These are phyloP conservation scores for Tubiluchus corallicola DNA, from an alignment of 2,888 invertebrate species.

Conservation along the genomic window DNA sequence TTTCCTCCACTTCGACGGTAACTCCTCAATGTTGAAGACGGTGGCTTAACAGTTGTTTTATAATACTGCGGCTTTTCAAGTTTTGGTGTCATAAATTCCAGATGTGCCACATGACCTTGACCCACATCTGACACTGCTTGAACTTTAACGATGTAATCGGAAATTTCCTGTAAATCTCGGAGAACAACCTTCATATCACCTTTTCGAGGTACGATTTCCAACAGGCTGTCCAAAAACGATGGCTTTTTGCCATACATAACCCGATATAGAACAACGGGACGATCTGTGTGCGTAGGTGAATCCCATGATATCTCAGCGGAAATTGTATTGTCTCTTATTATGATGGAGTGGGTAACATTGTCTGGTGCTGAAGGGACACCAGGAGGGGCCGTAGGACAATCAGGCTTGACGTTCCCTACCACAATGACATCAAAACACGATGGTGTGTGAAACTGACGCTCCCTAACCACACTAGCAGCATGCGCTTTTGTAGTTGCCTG, in stretches of 20 bases:
- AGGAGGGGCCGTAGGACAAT: neutral
- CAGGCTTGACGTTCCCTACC: neutral
- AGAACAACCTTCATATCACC: no score
- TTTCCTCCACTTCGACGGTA: no score
- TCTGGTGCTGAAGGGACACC: neutral
- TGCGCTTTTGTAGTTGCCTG: neutral
- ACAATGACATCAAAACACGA: conserved; percentile 1
- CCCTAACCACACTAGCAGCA: neutral
- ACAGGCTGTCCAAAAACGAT: neutral
- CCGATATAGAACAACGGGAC: neutral
- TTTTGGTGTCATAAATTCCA: conserved; percentile 8
- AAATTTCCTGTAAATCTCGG: neutral
- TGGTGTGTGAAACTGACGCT: conserved; percentile 7
- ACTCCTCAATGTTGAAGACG: no score
- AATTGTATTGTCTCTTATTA: neutral
- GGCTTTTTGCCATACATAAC: conserved; percentile 1
- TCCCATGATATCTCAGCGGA: neutral
- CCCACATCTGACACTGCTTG: conserved; percentile 9
- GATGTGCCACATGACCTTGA: conserved; percentile 2
- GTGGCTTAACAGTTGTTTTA: no score
- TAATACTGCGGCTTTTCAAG: no score
- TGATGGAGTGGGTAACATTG: neutral
- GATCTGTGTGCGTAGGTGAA: neutral
- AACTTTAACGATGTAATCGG: conserved; percentile 8
- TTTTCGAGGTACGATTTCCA: neutral